Base-by-base conservation (phyloP, 2,113 vertebrate species). In the Silurus glanis region DNA sequence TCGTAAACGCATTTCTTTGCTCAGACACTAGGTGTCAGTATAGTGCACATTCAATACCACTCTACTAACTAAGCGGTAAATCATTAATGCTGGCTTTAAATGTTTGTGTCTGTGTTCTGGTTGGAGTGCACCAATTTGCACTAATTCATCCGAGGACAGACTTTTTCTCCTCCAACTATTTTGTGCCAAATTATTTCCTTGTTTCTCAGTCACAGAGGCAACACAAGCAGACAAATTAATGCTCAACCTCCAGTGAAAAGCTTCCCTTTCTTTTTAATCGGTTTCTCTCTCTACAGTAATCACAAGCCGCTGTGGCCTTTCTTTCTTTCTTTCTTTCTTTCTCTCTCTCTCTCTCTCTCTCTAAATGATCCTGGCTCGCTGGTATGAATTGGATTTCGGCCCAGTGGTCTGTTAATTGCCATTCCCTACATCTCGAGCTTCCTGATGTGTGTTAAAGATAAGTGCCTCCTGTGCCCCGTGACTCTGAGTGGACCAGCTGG, bases 371-470 rank as follows among this genome's bases (percentile, higher is more conserved):
- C 72, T 78, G 23, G 5, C 51, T 69, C n/a, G 55, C 80, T 71
- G 62, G 67, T 82, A 81, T 67, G 82, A 88, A 81, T n/a, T 83
- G 53, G 82, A 89, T 67, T 69, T 82, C 19, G 14, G 84, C 81
- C 86, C 75, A 59, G 85, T 83, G 61, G 84, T 79, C 82, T 86
- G 82, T 66, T 89, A 84, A 85, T 86, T 88, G 86, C 37, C 86
- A 79, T 88, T 84, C 86, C 88, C 56, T 87, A 53, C 69, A 51
- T 75, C 82, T 82, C 84, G 62, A 49, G 67, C 59, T 81, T 81
- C 62, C 85, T 87, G 84, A 90, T 90, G 71, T 28, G 80, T 89
- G 83, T 84, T 85, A 78, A 83, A 86, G 85, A 86, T 86, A 82
- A 88, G 82, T 75, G 66, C 79, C 88, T 89, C 83, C 82, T 83